phyloP scores from a whole-genome alignment of 1,140 invertebrate species.

The Drosophila sulfurigaster region DNA sequence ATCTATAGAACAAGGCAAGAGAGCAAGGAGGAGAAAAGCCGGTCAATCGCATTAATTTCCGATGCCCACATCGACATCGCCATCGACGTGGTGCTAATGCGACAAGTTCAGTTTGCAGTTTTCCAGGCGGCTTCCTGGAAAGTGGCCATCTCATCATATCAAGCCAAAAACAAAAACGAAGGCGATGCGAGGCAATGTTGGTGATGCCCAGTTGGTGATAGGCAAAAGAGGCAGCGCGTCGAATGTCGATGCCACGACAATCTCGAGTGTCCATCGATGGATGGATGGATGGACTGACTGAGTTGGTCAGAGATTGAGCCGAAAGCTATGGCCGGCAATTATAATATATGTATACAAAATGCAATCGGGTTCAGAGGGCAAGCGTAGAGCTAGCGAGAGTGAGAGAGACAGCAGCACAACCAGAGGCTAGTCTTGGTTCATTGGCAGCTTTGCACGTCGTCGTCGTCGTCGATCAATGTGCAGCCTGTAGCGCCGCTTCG shows the following conservation, averaged over 20 bases:
- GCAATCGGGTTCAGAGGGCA: constrained; percentile 49
- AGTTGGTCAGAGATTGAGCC: constrained; percentile 22
- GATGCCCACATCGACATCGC: constrained; percentile 18
- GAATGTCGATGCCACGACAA: constrained; percentile 33
- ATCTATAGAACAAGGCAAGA: not conserved
- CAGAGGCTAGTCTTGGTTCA: constrained; percentile 65
- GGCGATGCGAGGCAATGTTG: not conserved
- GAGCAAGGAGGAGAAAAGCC: constrained; percentile 35
- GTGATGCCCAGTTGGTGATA: constrained; percentile 33
- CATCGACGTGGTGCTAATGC: constrained; percentile 50
- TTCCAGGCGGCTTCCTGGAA: constrained; percentile 34
- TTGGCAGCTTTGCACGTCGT: constrained; percentile 78
- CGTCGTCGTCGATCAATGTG: constrained; percentile 65
- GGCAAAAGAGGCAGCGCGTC: constrained; percentile 33
- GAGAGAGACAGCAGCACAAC: not conserved
- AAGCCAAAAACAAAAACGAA: not conserved
- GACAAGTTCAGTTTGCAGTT: constrained; percentile 44
- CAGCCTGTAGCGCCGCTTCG: constrained; percentile 73
- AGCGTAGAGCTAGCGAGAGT: constrained; percentile 23
- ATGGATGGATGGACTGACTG: constrained; percentile 22
- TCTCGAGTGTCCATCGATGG: constrained; percentile 38
- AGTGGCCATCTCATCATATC: constrained; percentile 16
- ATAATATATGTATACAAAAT: constrained; percentile 53
- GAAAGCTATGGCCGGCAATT: constrained; percentile 38
- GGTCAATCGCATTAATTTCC: constrained; percentile 44